Evolutionary conservation across 1,140 invertebrate genomes (phyloP).

Genomic region (Acyrthosiphon pisum): DNA sequence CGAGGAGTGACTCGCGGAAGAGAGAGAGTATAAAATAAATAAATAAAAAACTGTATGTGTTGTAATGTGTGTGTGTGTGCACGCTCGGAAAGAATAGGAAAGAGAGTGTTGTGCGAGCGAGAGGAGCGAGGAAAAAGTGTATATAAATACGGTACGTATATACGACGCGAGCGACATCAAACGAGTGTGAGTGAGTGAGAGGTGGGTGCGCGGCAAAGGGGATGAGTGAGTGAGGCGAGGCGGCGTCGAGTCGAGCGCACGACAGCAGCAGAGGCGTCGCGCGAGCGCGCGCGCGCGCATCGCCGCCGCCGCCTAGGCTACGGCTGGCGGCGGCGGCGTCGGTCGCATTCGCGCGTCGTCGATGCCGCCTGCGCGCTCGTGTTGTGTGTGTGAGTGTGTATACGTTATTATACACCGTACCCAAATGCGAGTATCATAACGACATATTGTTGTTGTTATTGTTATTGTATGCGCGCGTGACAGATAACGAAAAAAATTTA

Average conservation of each 20-base stretch:
- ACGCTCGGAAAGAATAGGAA: background rate
- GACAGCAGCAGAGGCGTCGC: background rate
- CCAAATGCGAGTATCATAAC: background rate
- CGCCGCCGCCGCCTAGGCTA: background rate
- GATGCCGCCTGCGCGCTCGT: background rate
- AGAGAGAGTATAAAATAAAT: constrained; percentile 20
- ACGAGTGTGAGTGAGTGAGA: background rate
- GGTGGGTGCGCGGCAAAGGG: background rate
- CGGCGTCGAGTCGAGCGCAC: constrained; percentile 18
- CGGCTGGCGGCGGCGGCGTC: background rate
- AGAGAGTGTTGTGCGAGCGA: background rate
- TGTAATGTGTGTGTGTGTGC: background rate
- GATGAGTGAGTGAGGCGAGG: background rate
- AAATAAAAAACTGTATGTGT: background rate
- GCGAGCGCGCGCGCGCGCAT: constrained; percentile 24
- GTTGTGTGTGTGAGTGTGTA: background rate
- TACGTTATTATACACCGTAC: background rate
- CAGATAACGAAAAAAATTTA: background rate
- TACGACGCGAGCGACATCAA: background rate
- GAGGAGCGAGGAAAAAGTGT: background rate
- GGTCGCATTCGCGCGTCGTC: background rate
- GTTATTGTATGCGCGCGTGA: background rate
- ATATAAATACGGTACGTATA: too few relatives aligned
- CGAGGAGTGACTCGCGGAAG: background rate
- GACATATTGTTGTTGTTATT: background rate